A percentile compares a stretch with the other conserved stretches of the same genome.
Evolutionary conservation across 2,888 invertebrate species (phyloP).

Genomic region (Drosophila borealis): DNA sequence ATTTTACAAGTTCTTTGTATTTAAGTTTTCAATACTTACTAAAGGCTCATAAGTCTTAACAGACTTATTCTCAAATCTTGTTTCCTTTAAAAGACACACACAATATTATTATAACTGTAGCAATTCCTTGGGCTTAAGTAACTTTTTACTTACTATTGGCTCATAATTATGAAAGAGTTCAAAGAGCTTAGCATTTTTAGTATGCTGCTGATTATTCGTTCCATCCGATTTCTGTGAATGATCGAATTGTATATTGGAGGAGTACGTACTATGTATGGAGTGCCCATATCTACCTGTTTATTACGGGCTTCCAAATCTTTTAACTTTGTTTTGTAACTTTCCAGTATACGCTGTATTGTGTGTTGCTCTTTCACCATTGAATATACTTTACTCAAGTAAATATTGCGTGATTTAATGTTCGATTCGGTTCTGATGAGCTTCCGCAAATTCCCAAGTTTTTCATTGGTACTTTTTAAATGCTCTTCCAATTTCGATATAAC

Average conservation of each 20-base stretch:
- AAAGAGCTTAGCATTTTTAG: constrained; percentile 35
- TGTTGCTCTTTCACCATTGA: constrained; percentile 38
- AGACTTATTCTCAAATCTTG: neutral
- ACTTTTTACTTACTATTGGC: constrained; percentile 11
- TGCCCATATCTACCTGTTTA: constrained; percentile 2
- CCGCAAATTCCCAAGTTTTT: constrained; percentile 22
- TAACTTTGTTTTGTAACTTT: constrained; percentile 21
- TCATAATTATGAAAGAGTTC: constrained; percentile 38
- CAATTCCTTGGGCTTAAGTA: neutral
- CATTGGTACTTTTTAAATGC: constrained; percentile 35
- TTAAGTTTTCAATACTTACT: constrained; percentile 4
- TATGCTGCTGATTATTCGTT: neutral
- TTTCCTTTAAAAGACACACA: neutral
- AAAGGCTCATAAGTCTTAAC: neutral
- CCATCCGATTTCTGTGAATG: neutral
- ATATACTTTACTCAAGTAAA: constrained; percentile 20
- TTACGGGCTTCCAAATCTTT: neutral
- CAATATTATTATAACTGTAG: neutral
- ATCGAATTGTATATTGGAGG: neutral
- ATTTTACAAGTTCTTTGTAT: no score
- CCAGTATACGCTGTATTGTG: constrained; percentile 25
- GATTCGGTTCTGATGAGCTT: constrained; percentile 17
- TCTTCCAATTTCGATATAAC: constrained; percentile 15
- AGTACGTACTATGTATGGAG: neutral
- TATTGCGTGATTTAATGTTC: constrained; percentile 5